Conservation (phyloP, 2,888 invertebrate species). For the Tetropium fuscum region DNA sequence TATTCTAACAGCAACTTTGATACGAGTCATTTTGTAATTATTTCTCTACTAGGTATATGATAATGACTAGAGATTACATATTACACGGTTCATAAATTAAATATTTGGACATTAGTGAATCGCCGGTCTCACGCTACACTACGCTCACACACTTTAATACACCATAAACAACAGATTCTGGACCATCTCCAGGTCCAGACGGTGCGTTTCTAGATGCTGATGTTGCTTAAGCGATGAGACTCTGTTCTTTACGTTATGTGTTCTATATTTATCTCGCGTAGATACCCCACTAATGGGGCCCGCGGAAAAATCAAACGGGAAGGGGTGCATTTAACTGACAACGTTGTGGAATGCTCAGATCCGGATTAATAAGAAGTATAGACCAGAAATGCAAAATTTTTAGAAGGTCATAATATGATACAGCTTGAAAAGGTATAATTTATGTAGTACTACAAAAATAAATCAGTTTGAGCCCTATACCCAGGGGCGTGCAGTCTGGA, state of each 20-base stretch:
- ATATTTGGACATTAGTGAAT: constrained; percentile 14
- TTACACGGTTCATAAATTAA: constrained; percentile 14
- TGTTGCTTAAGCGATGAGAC: constrained; percentile 20
- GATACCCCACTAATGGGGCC: constrained; percentile 14
- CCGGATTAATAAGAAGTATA: too few relatives aligned
- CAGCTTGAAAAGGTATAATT: too few relatives aligned
- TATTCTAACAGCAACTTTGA: constrained; percentile 75
- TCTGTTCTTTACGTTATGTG: neutral
- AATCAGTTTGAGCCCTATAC: too few relatives aligned
- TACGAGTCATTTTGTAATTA: constrained; percentile 54
- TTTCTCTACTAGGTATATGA: neutral
- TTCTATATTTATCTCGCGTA: constrained; percentile 21
- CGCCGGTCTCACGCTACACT: constrained; percentile 5
- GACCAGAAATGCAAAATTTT: too few relatives aligned
- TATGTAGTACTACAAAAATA: too few relatives aligned
- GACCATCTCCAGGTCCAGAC: constrained; percentile 22
- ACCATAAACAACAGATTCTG: constrained; percentile 16
- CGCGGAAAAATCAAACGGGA: constrained; percentile 66
- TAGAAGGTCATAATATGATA: too few relatives aligned
- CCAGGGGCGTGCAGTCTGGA: too few relatives aligned
- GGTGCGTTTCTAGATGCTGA: constrained; percentile 19
- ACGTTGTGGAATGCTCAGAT: constrained; percentile 65
- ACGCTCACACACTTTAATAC: constrained; percentile 15
- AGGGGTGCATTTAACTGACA: constrained; percentile 74
- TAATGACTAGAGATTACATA: constrained; percentile 10